Conservation (phyloP, 2,797 vertebrate species). For the Spizella passerina region DNA sequence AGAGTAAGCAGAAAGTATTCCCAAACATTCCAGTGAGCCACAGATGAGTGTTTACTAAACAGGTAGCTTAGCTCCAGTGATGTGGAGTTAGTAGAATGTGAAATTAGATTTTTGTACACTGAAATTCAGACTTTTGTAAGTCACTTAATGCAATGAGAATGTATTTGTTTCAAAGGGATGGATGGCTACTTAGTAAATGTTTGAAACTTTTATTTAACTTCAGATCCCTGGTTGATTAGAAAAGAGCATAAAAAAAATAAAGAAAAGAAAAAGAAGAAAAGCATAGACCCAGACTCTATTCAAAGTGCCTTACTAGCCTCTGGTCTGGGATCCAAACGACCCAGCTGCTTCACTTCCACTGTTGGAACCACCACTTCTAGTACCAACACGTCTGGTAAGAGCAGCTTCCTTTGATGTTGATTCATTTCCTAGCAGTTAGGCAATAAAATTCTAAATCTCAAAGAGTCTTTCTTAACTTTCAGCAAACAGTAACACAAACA, state of each 20-base stretch:
- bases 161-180: neutral
- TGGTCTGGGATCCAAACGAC: conserved; percentile 92
- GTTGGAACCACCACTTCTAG: conserved; percentile 76
- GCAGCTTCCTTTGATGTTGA: neutral
- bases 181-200: neutral
- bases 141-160: neutral
- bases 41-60: neutral
- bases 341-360: conserved; percentile 86
- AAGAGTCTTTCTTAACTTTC: conserved; percentile 1
- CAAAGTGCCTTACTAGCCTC: conserved; percentile 99
- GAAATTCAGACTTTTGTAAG: neutral
- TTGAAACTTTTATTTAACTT: neutral
- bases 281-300: conserved; percentile 97
- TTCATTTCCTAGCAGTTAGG: neutral
- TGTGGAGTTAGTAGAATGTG: neutral
- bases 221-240: conserved; percentile 97
- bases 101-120: neutral
- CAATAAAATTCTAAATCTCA: neutral
- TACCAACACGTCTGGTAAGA: conserved; percentile 74
- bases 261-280: conserved; percentile 92
- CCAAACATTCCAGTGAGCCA: neutral
- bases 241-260: conserved; percentile 97
- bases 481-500: conserved; percentile 77
- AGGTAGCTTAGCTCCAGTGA: neutral
- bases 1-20: neutral